These are phyloP conservation scores for Erythrolamprus reginae DNA, from an alignment of 2,113 vertebrate genomes.

Conservation along the genomic window DNA sequence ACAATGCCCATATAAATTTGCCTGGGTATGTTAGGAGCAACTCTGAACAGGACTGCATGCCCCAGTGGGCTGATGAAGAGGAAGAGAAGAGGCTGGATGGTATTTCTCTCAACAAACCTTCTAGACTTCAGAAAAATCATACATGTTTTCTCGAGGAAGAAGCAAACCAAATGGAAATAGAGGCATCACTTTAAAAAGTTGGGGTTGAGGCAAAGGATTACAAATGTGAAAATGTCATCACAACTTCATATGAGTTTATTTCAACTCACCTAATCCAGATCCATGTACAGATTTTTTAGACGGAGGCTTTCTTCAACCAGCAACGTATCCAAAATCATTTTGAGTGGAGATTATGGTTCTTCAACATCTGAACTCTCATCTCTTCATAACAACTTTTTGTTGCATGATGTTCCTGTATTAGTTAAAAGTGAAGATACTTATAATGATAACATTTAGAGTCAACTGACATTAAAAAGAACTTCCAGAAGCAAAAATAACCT, in stretches of 20 bases:
- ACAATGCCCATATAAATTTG: constrained; percentile 68
- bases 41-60: constrained; percentile 77
- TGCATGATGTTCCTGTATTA: background rate
- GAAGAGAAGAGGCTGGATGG: constrained; percentile 65
- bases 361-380: background rate
- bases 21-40: constrained; percentile 84
- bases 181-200: constrained; percentile 45
- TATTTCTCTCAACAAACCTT: constrained; percentile 67
- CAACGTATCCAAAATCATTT: background rate
- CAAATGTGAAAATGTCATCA: background rate
- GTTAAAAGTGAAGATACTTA: background rate
- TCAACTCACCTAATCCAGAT: background rate
- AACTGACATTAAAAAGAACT: background rate
- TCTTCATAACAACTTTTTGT: background rate
- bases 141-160: background rate
- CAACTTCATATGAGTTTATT: background rate
- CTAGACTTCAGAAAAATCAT: constrained; percentile 28
- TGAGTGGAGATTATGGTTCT: background rate
- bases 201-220: background rate
- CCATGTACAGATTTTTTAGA: background rate
- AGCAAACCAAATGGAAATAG: constrained; percentile 32
- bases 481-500: background rate
- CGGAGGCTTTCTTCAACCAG: background rate
- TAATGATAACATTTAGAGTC: background rate
- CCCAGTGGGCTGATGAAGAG: constrained; percentile 64